Percentiles rank a stretch among this genome's conserved stretches.
phyloP scores from a whole-genome alignment of 2,888 invertebrate species.

The Calameuta pallipes region DNA sequence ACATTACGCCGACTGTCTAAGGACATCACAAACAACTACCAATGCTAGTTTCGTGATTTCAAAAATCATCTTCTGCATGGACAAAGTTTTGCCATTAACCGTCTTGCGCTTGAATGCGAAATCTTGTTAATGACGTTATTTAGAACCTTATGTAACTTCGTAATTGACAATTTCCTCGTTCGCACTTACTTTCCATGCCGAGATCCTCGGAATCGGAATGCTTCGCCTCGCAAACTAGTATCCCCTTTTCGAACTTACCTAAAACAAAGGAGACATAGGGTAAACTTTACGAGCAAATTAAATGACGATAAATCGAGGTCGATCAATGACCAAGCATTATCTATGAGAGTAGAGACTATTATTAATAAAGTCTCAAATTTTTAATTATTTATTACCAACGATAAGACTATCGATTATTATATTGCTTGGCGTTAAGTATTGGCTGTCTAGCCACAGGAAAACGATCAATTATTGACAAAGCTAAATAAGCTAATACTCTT shows the following conservation, averaged over 20 bases:
- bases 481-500: neutral
- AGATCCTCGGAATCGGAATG: neutral
- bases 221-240: neutral
- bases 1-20: neutral
- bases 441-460: neutral
- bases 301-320: neutral
- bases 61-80: neutral
- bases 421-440: neutral
- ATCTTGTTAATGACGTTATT: neutral
- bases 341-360: neutral
- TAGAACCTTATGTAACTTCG: neutral
- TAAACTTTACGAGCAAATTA: neutral
- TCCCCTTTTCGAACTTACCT: neutral
- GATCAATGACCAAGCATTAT: neutral
- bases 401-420: neutral
- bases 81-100: neutral
- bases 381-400: neutral
- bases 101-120: neutral
- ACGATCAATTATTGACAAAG: neutral
- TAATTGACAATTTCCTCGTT: neutral
- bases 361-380: neutral
- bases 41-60: neutral
- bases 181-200: neutral
- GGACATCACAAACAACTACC: neutral
- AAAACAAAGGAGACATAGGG: neutral